These are phyloP conservation scores for Carcharodon carcharias DNA, from an alignment of 2,797 vertebrate genomes.

Conservation along the genomic window DNA sequence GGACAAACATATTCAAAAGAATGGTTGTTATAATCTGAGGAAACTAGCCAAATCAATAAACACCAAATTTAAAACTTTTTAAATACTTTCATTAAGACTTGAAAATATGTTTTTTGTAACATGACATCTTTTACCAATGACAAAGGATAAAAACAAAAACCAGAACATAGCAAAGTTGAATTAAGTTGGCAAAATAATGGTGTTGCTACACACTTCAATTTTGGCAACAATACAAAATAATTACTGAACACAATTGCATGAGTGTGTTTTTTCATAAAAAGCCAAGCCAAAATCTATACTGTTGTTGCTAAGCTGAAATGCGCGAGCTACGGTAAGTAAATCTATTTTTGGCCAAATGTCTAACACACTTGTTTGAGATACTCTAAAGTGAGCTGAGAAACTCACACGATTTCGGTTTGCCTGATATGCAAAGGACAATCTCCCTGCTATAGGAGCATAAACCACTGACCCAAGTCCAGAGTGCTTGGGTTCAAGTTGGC, in stretches of 20 bases:
- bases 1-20: neutral
- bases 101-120: neutral
- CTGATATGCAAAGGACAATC: neutral
- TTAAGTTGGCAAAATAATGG: neutral
- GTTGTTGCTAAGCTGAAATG: neutral
- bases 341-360: neutral
- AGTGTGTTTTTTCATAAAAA: neutral
- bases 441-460: neutral
- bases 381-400: neutral
- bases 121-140: neutral
- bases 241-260: neutral
- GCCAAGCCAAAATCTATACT: neutral
- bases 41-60: neutral
- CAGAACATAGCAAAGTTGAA: neutral
- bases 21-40: neutral
- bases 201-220: neutral
- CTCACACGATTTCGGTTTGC: neutral
- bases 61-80: neutral
- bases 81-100: neutral
- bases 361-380: neutral
- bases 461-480: neutral
- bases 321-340: neutral
- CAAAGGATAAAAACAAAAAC: neutral
- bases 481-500: neutral
- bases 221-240: neutral